Evolutionary conservation across 1,140 invertebrate species (phyloP), one percentile per base, ranked within the genome.

Genomic region (Cyclina sinensis): DNA sequence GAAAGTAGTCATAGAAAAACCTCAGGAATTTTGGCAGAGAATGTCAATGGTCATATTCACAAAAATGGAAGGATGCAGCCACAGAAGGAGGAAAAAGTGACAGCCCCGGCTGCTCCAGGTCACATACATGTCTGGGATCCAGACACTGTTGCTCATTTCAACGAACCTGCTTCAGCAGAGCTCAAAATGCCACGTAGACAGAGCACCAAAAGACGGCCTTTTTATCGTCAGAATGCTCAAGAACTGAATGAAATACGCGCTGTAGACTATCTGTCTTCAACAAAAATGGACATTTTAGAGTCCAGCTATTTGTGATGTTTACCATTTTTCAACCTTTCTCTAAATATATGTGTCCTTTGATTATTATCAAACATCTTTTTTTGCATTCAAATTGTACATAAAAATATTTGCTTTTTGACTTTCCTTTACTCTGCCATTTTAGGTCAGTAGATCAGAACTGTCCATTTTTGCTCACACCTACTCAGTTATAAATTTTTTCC

Each of bases 151-250:
- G 39, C 76, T 51, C 32, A 87, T 21, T 62, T 51, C 46, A 65
- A 86, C 43, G 84, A 86, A 78, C 27, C 46, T 57, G 24, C 32
- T 11, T 76, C 70, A 3, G 46, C 62, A 76, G 59, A 62, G 43
- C 73, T 51, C 54, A 76, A 46, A 37, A 27, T 39, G 37, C 84
- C 70, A 18, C 12, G 59, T 59, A 18, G 84, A 59, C 48, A 76
- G 37, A 86, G 84, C 51, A 65, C 54, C 30, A 86, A 86, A 27
- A 65, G 84, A 76, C 70, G 84, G 73, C 84, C 84, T 59, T 51
- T 86, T 27, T 59, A 57, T 76, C 84, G 84, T 14, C 84, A 86
- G 73, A 86, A 86, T 86, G 84, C 84, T 68, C 62, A 84, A 73
- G 81, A 84, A 84, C 68, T 84, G 81, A 84, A 70, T 37, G 81